These are phyloP conservation scores for Scaptomyza montana DNA, from an alignment of 1,140 invertebrate species.

Conservation along the genomic window DNA sequence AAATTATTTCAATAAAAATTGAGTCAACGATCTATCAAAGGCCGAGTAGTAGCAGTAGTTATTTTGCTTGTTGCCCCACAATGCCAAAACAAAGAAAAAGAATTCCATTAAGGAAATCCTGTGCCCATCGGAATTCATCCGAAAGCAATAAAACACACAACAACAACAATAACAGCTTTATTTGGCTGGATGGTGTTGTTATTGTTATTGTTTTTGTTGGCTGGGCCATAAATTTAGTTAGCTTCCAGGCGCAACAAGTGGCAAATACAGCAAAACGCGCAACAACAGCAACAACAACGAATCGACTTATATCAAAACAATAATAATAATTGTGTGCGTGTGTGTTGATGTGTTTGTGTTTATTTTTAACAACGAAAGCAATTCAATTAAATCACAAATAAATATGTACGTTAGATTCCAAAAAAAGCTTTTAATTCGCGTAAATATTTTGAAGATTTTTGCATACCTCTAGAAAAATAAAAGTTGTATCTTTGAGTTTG, in stretches of 20 bases:
- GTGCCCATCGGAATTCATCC: constrained; percentile 63
- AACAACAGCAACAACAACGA: constrained; percentile 20
- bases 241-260: constrained; percentile 55
- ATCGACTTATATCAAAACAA: neutral
- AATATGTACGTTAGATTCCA: constrained; percentile 59
- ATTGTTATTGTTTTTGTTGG: constrained; percentile 35
- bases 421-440: constrained; percentile 68
- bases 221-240: constrained; percentile 39
- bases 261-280: constrained; percentile 31
- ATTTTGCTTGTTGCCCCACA: neutral
- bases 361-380: constrained; percentile 73
- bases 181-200: constrained; percentile 46
- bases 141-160: constrained; percentile 67
- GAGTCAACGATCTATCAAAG: constrained; percentile 36
- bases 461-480: constrained; percentile 11
- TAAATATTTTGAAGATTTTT: constrained; percentile 34
- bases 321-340: constrained; percentile 9
- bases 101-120: constrained; percentile 77
- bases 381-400: constrained; percentile 82
- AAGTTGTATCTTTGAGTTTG: constrained; percentile 13
- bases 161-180: neutral
- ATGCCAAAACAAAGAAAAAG: constrained; percentile 35
- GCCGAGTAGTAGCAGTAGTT: neutral
- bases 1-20: constrained; percentile 27
- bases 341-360: constrained; percentile 46